phyloP scores from a whole-genome alignment of 1,140 invertebrate genomes.

The Lutraria rhynchaena region DNA sequence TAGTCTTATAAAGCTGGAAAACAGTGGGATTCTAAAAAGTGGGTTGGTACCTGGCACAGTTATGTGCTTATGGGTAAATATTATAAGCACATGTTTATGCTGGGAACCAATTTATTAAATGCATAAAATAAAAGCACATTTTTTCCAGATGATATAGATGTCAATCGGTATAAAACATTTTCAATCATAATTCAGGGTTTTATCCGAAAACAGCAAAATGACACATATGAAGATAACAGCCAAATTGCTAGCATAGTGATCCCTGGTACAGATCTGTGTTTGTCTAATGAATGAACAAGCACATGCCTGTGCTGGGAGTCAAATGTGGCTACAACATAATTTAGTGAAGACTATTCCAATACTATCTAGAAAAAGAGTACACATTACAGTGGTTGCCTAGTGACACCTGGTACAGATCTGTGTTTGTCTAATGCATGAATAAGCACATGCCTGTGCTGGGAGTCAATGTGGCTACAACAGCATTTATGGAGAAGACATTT shows the following conservation, averaged over 20 bases:
- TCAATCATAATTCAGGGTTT: no score
- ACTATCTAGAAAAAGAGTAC: neutral
- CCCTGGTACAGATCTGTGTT: conserved; percentile 12
- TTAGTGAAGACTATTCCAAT: neutral
- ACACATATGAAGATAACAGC: neutral
- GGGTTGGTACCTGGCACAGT: neutral
- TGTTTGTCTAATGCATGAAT: neutral
- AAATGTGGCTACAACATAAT: neutral
- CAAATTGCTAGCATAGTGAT: neutral
- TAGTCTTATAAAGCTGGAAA: no score
- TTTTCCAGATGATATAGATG: neutral
- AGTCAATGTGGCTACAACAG: neutral
- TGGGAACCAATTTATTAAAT: conserved; percentile 3
- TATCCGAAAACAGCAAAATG: neutral
- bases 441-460: conserved; percentile 37
- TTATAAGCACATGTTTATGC: conserved; percentile 29
- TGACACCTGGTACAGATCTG: conserved; percentile 11
- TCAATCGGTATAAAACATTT: neutral
- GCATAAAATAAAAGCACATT: conserved; percentile 7
- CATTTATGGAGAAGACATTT: no score
- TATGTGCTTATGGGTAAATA: neutral
- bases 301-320: conserved; percentile 42
- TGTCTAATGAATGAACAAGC: neutral
- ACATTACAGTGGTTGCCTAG: neutral
- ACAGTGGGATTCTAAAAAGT: no score